Conservation (phyloP, 2,888 invertebrate genomes). For the Apamea epomidion region DNA sequence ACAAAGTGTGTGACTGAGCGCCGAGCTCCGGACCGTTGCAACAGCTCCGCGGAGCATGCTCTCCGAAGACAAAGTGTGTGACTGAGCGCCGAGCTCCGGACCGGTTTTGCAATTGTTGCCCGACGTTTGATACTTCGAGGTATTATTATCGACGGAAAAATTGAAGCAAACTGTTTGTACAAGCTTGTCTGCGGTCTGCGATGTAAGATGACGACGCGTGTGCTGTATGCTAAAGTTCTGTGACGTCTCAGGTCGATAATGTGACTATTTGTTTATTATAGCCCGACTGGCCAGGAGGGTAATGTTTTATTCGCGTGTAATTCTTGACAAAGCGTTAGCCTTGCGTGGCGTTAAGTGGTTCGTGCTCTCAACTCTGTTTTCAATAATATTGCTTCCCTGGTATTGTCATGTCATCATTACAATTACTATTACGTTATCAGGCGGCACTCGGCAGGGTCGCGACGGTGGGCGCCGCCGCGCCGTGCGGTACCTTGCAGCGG, state of each 20-base stretch:
- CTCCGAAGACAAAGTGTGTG: slow-evolving; percentile 21
- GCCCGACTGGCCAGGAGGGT: background rate
- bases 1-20: slow-evolving; percentile 18
- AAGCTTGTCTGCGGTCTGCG: background rate
- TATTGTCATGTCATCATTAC: slow-evolving; percentile 31
- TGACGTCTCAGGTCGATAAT: background rate
- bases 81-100: background rate
- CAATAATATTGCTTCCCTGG: slow-evolving; percentile 31
- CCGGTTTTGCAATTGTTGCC: background rate
- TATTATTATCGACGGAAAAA: background rate
- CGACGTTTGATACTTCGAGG: background rate
- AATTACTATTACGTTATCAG: background rate
- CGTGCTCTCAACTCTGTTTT: slow-evolving; percentile 30
- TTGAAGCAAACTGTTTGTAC: background rate
- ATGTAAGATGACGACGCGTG: background rate
- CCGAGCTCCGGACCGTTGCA: background rate
- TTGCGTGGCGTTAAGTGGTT: slow-evolving; percentile 44
- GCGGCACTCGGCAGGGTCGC: background rate
- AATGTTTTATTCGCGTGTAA: background rate
- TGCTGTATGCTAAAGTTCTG: background rate
- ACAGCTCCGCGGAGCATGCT: background rate
- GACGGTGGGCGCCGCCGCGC: background rate
- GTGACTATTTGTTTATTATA: background rate
- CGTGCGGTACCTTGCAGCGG: background rate
- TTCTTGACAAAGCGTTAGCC: slow-evolving; percentile 21